Evolutionary conservation across 2,888 invertebrate species (phyloP).

Genomic region (Drosophila neotestacea): DNA sequence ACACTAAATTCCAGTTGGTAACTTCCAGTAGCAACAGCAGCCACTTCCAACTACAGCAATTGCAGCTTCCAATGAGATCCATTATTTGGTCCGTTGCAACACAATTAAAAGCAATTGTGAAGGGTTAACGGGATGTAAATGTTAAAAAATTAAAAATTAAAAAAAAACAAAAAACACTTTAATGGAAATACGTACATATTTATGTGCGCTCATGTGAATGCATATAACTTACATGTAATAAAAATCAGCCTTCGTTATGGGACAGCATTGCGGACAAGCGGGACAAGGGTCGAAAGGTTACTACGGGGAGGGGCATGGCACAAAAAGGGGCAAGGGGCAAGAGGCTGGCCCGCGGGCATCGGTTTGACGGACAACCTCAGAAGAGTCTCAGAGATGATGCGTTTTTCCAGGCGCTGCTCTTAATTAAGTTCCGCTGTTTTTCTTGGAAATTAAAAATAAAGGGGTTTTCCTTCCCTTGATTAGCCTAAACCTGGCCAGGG

Average conservation of each 20-base stretch:
- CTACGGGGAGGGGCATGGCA: not conserved
- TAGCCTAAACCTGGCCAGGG: conserved; percentile 29
- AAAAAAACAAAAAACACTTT: not conserved
- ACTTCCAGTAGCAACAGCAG: conserved; percentile 1
- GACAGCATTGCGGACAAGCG: conserved; percentile 26
- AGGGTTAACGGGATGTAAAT: conserved; percentile 35
- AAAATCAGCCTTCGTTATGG: conserved; percentile 61
- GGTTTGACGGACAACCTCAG: conserved; percentile 63
- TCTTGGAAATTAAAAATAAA: conserved; percentile 11
- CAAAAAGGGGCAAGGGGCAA: conserved; percentile 6
- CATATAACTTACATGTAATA: conserved; percentile 66
- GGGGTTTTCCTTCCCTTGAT: conserved; percentile 41
- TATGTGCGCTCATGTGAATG: conserved; percentile 47
- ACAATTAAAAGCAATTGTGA: conserved; percentile 46
- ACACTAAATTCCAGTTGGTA: conserved; percentile 1
- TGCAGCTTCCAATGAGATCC: not conserved
- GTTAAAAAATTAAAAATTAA: not conserved
- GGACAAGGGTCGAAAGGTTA: conserved; percentile 4
- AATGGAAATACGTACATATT: conserved; percentile 14
- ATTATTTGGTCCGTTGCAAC: not conserved
- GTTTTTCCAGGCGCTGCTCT: conserved; percentile 51
- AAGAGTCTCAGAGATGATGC: conserved; percentile 3
- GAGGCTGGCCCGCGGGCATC: conserved; percentile 35
- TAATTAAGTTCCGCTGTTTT: conserved; percentile 64
- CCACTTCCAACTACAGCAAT: not conserved